Base-by-base conservation (phyloP, 2,113 vertebrate genomes). In the Thymallus thymallus region DNA sequence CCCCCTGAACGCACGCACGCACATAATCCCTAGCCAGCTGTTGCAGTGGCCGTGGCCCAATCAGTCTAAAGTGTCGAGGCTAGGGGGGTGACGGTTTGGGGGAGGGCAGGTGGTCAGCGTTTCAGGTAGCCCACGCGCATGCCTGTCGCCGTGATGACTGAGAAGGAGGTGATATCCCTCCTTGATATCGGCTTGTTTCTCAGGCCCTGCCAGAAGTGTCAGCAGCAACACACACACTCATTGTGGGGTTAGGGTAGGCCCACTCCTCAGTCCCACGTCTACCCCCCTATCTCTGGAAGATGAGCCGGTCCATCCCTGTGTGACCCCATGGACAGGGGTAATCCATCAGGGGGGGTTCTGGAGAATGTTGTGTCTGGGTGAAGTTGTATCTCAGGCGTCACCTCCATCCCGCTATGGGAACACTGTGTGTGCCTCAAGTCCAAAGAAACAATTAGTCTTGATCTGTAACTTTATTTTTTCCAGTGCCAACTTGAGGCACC, bases 21-120 rank as follows among this genome's bases (percentile, higher is more conserved):
- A 26, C 26, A 26, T 26, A 61, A 94, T 93, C 93, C 92, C 74
- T 51, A 23, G n/a, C 91, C 93, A 93, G 93, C 90, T 95, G 93
- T 91, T 94, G 88, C 86, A 92, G 89, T 93, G 90, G 90, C 92
- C 2, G 2, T 87, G 80, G 26, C 77, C 88, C 88, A 87, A 80
- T 91, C 76, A 63, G 84, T 86, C 85, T 79, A 60, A 92, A 93
- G 91, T 88, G 73, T 80, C 18, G 35, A 88, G 81, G 32, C 62
- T 71, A 68, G 69, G 35, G 30, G n/a, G 2, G 26, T 26, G 30
- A 20, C 6, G 51, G 2, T 16, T 61, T 1, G 22, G 62, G n/a
- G 9, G 4, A 32, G 79, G 87, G 87, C 87, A 93, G 90, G 89
- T 88, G 90, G 89, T 76, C 61, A 14, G 76, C 77, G 91, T 76